Evolutionary conservation across 2,888 invertebrate species (phyloP).

Genomic region (Lysandra bellargus): DNA sequence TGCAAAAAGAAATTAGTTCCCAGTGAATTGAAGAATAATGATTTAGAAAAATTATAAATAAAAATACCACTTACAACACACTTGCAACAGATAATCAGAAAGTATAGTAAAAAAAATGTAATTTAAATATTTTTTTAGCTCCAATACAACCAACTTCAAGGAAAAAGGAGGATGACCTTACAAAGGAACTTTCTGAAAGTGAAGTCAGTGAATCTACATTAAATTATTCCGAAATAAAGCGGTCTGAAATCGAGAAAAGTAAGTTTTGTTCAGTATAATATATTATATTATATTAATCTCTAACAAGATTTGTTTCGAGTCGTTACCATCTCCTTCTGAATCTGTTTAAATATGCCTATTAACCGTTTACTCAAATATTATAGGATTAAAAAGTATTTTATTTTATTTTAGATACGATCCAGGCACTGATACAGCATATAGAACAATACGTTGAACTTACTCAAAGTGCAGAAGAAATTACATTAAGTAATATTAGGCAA

Average conservation of each 20-base stretch:
- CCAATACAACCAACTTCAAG: neutral
- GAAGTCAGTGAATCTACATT: neutral
- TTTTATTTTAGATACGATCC: slow-evolving; percentile 49
- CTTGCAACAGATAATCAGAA: too few relatives aligned
- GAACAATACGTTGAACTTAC: slow-evolving; percentile 63
- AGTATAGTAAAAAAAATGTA: neutral
- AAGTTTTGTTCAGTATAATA: slow-evolving; percentile 41
- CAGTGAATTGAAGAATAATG: too few relatives aligned
- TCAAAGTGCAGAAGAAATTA: slow-evolving; percentile 63
- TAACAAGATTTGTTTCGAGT: too few relatives aligned
- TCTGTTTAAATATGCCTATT: too few relatives aligned
- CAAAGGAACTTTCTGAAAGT: neutral
- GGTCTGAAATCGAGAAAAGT: neutral
- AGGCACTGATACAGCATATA: slow-evolving; percentile 54
- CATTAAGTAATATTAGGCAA: slow-evolving; percentile 51
- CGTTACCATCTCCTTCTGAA: too few relatives aligned
- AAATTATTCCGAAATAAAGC: neutral
- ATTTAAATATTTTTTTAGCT: neutral
- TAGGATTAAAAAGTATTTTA: neutral
- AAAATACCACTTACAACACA: too few relatives aligned
- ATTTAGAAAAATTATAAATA: too few relatives aligned
- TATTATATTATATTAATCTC: neutral
- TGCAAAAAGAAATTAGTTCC: too few relatives aligned
- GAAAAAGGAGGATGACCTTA: neutral
- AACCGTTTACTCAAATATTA: too few relatives aligned